Evolutionary conservation across 2,113 vertebrate genomes (phyloP).

Genomic region (Cryptomyrus ogoouensis): DNA sequence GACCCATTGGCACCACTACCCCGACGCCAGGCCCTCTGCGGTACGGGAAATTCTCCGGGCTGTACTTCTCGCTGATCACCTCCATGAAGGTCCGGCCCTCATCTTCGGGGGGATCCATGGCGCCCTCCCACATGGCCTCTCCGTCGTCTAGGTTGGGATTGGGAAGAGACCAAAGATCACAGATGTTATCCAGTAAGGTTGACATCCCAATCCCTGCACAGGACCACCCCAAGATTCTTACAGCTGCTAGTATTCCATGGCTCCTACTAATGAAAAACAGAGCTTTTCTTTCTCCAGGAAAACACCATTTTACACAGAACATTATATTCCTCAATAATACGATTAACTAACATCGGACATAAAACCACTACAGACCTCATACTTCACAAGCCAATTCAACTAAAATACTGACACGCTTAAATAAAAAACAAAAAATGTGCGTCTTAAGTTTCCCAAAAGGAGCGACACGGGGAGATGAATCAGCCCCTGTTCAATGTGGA

Average conservation of each 20-base stretch:
- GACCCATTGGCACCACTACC: slow-evolving; percentile 68
- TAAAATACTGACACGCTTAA: background rate
- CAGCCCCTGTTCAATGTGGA: background rate
- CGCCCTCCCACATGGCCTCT: slow-evolving; percentile 41
- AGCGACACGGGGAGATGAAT: background rate
- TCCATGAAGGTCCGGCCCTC: slow-evolving; percentile 86
- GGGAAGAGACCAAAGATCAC: slow-evolving; percentile 1
- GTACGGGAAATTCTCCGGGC: slow-evolving; percentile 91
- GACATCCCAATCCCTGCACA: background rate
- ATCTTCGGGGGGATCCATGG: slow-evolving; percentile 75
- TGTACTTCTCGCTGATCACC: slow-evolving; percentile 93
- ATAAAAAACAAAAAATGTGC: background rate
- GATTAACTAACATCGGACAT: background rate
- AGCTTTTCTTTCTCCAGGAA: background rate
- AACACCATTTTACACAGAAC: background rate
- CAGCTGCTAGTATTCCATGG: background rate
- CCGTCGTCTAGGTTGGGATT: slow-evolving; percentile 31
- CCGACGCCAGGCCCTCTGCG: slow-evolving; percentile 86
- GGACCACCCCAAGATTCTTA: background rate
- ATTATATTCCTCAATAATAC: background rate
- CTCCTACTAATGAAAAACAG: background rate
- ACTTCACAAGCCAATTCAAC: background rate
- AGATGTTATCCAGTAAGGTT: background rate
- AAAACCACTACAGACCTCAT: background rate
- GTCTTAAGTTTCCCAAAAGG: background rate